These are phyloP conservation scores for Hyperoodon ampullatus DNA, from an alignment of 2,113 vertebrate genomes.

Conservation along the genomic window DNA sequence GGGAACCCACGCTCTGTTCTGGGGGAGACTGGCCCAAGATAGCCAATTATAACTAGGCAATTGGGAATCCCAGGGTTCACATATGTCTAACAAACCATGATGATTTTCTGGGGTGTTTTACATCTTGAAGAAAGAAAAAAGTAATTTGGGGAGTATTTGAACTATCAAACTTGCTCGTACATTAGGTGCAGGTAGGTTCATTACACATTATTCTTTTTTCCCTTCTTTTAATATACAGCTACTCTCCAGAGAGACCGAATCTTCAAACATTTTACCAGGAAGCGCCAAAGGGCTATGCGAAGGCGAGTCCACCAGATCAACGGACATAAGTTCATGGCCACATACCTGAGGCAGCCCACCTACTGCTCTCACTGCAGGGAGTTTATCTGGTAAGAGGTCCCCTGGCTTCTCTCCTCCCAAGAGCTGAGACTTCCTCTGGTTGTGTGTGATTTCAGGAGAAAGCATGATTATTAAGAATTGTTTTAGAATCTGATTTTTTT, in stretches of 20 bases:
- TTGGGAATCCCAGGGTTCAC: background rate
- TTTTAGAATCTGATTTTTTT: constrained; percentile 19
- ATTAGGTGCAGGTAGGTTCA: background rate
- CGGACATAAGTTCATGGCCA: constrained; percentile 99
- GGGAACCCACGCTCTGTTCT: background rate
- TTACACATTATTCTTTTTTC: background rate
- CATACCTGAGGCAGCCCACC: constrained; percentile 95
- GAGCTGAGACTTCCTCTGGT: background rate
- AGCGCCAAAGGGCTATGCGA: constrained; percentile 93
- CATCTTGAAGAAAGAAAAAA: constrained; percentile 43
- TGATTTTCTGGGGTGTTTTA: background rate
- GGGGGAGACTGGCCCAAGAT: background rate
- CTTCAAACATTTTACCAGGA: constrained; percentile 93
- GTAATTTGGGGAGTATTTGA: background rate
- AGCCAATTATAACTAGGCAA: background rate
- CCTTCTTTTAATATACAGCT: constrained; percentile 70
- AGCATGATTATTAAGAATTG: background rate
- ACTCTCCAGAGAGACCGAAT: constrained; percentile 86
- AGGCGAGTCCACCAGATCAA: constrained; percentile 97
- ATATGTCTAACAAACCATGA: background rate
- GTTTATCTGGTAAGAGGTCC: constrained; percentile 94
- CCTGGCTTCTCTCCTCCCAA: background rate
- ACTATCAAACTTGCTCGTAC: background rate
- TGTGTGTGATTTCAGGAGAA: background rate
- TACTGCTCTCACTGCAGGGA: constrained; percentile 99